These are phyloP conservation scores for Drosophila truncata DNA, from an alignment of 1,140 invertebrate species.

Conservation along the genomic window DNA sequence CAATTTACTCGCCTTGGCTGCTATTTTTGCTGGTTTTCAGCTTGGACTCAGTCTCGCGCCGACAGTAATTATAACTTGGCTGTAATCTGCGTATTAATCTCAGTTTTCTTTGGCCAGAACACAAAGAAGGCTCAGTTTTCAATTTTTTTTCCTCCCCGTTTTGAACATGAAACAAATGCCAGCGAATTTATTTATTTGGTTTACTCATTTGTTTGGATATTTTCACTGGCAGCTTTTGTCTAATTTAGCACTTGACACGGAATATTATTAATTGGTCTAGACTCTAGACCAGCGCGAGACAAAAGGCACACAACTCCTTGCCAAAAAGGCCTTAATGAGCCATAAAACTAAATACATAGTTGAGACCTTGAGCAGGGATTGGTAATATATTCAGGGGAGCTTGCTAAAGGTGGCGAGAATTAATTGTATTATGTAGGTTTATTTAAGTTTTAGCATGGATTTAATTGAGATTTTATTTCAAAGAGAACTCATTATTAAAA, in stretches of 20 bases:
- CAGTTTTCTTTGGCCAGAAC: constrained; percentile 36
- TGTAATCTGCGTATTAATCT: constrained; percentile 79
- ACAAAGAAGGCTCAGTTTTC: constrained; percentile 50
- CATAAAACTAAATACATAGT: constrained; percentile 30
- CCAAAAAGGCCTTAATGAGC: constrained; percentile 29
- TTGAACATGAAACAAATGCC: constrained; percentile 61
- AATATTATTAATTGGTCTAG: constrained; percentile 81
- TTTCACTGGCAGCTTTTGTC: constrained; percentile 53
- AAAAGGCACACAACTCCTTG: constrained; percentile 33
- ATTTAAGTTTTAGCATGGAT: background rate
- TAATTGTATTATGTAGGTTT: background rate
- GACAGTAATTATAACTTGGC: constrained; percentile 53
- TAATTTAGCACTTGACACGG: constrained; percentile 71
- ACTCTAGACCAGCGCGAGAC: constrained; percentile 67
- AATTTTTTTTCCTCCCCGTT: constrained; percentile 3
- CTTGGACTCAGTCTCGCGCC: background rate
- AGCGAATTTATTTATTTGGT: constrained; percentile 58
- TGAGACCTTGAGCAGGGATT: background rate
- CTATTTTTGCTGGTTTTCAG: constrained; percentile 7
- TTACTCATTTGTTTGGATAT: constrained; percentile 47
- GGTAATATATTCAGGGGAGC: background rate
- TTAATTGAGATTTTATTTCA: background rate
- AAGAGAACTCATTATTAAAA: background rate
- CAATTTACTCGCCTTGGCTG: constrained; percentile 50
- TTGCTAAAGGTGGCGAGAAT: background rate